Percentiles rank a stretch among this genome's conserved stretches.
Conservation (phyloP, 2,888 invertebrate genomes). For the Coenonympha glycerion region DNA sequence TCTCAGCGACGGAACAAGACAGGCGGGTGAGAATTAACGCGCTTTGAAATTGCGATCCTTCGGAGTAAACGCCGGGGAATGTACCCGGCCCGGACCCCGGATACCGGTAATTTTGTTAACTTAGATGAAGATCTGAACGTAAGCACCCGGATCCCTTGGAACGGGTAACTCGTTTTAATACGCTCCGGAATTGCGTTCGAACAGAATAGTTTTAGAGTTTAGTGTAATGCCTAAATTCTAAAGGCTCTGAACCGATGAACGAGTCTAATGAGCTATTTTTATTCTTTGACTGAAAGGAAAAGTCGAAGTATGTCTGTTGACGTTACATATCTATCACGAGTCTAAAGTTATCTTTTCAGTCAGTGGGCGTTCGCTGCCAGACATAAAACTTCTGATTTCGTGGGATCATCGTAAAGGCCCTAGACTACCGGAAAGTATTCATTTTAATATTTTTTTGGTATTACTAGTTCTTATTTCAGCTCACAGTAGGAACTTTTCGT, state of each 20-base stretch:
- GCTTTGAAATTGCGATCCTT: conserved; percentile 31
- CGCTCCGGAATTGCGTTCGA: conserved; percentile 7
- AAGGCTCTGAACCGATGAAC: background rate
- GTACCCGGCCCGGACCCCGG: conserved; percentile 23
- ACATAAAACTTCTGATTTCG: too few relatives aligned
- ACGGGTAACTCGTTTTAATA: conserved; percentile 11
- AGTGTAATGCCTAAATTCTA: background rate
- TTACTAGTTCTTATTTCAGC: too few relatives aligned
- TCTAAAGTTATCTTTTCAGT: too few relatives aligned
- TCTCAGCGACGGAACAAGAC: conserved; percentile 35
- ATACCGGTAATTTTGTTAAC: conserved; percentile 30
- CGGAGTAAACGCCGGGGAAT: conserved; percentile 25
- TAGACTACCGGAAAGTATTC: too few relatives aligned
- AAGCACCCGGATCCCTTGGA: conserved; percentile 13
- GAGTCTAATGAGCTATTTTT: background rate
- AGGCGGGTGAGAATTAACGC: conserved; percentile 49
- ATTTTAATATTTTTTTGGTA: too few relatives aligned
- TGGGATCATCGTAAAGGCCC: too few relatives aligned
- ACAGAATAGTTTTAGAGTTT: conserved; percentile 7
- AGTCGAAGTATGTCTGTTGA: too few relatives aligned
- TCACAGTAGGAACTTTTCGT: too few relatives aligned
- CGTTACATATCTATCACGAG: too few relatives aligned
- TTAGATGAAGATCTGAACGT: conserved; percentile 24
- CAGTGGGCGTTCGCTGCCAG: too few relatives aligned
- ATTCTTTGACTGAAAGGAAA: background rate